These are phyloP conservation scores for Drosophila asahinai DNA, from an alignment of 1,140 invertebrate genomes.

Conservation along the genomic window DNA sequence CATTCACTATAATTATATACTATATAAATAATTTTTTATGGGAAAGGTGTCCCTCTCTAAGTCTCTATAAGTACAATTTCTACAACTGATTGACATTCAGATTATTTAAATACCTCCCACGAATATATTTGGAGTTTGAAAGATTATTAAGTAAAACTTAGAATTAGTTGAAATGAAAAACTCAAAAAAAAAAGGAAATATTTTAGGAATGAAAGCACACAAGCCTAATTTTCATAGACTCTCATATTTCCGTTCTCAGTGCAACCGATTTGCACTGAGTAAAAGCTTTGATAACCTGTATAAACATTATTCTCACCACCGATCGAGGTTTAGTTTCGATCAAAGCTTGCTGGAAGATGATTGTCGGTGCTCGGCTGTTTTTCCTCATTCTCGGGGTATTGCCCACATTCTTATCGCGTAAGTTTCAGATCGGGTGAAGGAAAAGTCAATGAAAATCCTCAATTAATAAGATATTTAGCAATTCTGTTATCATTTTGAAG, in stretches of 20 bases:
- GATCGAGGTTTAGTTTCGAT: not conserved
- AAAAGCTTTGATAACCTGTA: constrained; percentile 16
- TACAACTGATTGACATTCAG: no score
- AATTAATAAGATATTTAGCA: not conserved
- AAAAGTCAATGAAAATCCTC: not conserved
- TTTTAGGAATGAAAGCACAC: not conserved
- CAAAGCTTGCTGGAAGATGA: constrained; percentile 3
- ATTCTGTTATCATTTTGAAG: no score
- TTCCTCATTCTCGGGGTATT: constrained; percentile 9
- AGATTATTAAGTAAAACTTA: no score
- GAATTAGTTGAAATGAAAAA: no score
- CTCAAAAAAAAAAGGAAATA: not conserved
- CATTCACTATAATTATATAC: no score
- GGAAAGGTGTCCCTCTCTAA: no score
- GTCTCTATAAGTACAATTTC: no score
- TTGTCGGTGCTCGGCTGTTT: not conserved
- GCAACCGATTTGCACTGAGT: not conserved
- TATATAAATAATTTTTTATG: no score
- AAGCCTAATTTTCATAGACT: not conserved
- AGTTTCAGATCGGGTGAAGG: constrained; percentile 5
- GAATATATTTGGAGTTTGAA: no score
- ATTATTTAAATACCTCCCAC: no score
- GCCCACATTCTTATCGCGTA: constrained; percentile 11
- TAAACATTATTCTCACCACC: not conserved
- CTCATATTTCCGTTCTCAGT: constrained; percentile 1